Conservation (phyloP, 2,888 invertebrate species). For the Carcina quercana region DNA sequence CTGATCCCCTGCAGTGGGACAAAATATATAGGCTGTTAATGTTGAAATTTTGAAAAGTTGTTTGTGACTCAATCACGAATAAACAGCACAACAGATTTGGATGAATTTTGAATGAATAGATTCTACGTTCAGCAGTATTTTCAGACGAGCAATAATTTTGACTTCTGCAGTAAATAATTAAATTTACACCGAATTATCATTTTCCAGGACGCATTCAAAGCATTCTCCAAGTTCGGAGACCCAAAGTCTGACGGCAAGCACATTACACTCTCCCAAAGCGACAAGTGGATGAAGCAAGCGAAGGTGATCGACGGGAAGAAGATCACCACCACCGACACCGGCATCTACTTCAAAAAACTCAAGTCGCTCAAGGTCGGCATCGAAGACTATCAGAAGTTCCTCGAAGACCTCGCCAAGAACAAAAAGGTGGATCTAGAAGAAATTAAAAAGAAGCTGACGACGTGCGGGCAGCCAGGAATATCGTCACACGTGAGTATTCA, state of each 20-base stretch:
- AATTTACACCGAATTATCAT: too few species aligned
- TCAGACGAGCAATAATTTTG: too few species aligned
- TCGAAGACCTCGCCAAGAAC: constrained; percentile 89
- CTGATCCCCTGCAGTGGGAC: too few species aligned
- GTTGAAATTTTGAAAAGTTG: too few species aligned
- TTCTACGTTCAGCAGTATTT: too few species aligned
- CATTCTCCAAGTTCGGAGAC: constrained; percentile 92
- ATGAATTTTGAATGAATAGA: too few species aligned
- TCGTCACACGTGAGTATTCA: constrained; percentile 51
- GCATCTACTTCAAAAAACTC: constrained; percentile 91
- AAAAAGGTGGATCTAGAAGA: constrained; percentile 87
- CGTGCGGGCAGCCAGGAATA: constrained; percentile 85
- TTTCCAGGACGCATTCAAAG: constrained; percentile 82
- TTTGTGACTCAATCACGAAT: too few species aligned
- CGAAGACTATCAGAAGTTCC: constrained; percentile 87
- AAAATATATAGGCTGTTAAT: too few species aligned
- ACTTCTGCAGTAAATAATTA: too few species aligned
- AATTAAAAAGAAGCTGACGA: constrained; percentile 85
- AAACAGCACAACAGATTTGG: too few species aligned
- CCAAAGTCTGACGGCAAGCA: constrained; percentile 88
- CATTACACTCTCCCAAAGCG: constrained; percentile 91
- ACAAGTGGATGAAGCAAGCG: constrained; percentile 96
- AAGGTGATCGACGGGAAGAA: constrained; percentile 86
- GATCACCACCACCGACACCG: constrained; percentile 92
- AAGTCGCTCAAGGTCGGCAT: constrained; percentile 85